phyloP scores from a whole-genome alignment of 64 coral and sea anemone species.

The Acropora tenuis region DNA sequence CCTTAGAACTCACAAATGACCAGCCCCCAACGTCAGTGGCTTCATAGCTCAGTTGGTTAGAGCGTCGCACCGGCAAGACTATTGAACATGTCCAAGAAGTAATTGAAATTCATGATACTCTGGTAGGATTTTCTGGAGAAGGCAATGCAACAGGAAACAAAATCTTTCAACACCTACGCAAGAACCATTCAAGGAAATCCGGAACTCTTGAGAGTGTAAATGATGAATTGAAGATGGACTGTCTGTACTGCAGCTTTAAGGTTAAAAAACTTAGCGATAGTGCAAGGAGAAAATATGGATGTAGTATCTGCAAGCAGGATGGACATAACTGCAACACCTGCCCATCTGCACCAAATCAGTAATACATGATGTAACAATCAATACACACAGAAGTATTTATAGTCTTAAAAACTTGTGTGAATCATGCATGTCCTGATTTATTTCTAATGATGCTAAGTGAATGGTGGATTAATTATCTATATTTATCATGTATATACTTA shows the following conservation, averaged over 20 bases:
- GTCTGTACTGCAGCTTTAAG: conserved; percentile 27
- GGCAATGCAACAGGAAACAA: conserved; percentile 24
- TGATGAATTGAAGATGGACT: conserved; percentile 17
- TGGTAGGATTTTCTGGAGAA: conserved; percentile 24
- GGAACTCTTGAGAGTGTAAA: neutral
- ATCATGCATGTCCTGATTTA: too few relatives aligned
- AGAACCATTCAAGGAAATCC: conserved; percentile 17
- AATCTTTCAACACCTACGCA: conserved; percentile 14
- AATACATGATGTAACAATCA: too few relatives aligned
- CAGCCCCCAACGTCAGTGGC: too few relatives aligned
- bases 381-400: too few relatives aligned
- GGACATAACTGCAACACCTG: conserved; percentile 34
- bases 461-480: too few relatives aligned
- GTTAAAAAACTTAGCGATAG: conserved; percentile 8
- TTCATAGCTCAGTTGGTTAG: too few relatives aligned
- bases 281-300: conserved; percentile 26
- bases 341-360: neutral
- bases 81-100: conserved; percentile 39
- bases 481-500: neutral
- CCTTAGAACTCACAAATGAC: too few relatives aligned
- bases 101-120: conserved; percentile 18
- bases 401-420: too few relatives aligned
- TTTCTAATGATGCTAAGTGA: too few relatives aligned
- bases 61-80: too few relatives aligned
- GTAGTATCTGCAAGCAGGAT: conserved; percentile 28